Percentiles rank a stretch among this genome's conserved stretches.
These are phyloP conservation scores for Monopis laevigella DNA, from an alignment of 2,888 invertebrate species.

Conservation along the genomic window DNA sequence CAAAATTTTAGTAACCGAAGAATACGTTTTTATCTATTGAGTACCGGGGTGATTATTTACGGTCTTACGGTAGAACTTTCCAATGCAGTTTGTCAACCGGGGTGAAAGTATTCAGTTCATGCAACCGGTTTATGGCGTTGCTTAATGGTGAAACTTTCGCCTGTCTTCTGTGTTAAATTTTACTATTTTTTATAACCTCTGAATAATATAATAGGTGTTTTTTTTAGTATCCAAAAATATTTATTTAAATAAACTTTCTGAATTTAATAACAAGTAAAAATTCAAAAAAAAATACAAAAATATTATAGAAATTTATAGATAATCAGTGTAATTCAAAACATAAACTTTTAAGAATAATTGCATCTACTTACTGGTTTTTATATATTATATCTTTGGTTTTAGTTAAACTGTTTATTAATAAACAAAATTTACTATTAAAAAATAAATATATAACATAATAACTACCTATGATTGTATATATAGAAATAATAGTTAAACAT, in stretches of 20 bases:
- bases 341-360: no score
- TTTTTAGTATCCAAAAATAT: not conserved
- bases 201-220: conserved; percentile 2
- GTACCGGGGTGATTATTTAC: conserved; percentile 14
- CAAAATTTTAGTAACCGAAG: conserved; percentile 8
- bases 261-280: not conserved
- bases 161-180: conserved; percentile 19
- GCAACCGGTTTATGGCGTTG: conserved; percentile 20
- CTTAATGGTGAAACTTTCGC: conserved; percentile 37
- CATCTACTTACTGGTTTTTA: no score
- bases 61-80: conserved; percentile 12
- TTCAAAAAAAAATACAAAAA: no score
- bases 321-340: no score
- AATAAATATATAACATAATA: no score
- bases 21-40: conserved; percentile 15
- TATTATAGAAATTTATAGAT: no score
- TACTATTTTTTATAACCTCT: conserved; percentile 10
- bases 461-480: no score
- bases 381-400: no score
- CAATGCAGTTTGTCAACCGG: conserved; percentile 15
- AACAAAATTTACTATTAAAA: no score
- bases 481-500: no score
- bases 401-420: no score
- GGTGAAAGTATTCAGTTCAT: conserved; percentile 14
- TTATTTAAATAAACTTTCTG: not conserved